Evolutionary conservation across 64 coral and sea anemone genomes (phyloP).

Genomic region (Stichodactyla mertensii): DNA sequence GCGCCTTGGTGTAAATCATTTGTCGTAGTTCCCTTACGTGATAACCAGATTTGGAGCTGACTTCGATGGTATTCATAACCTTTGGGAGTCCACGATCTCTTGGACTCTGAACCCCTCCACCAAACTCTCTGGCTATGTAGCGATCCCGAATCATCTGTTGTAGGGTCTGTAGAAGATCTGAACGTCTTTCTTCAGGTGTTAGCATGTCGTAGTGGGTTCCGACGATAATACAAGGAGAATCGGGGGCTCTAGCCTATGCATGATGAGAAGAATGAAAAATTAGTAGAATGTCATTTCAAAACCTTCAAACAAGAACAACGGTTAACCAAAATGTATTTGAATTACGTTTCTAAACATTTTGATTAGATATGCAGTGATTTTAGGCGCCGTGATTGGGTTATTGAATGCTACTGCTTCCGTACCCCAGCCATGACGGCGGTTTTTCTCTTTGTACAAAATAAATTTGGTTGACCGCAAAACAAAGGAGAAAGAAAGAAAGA

Average conservation of each 20-base stretch:
- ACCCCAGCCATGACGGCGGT: no score
- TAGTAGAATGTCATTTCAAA: neutral
- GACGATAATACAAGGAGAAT: constrained; percentile 85
- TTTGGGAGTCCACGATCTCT: constrained; percentile 88
- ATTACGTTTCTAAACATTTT: no score
- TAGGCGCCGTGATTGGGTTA: no score
- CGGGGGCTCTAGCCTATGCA: constrained; percentile 82
- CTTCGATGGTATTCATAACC: constrained; percentile 82
- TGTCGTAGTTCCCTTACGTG: constrained; percentile 76
- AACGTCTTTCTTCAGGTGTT: constrained; percentile 54
- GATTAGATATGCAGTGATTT: no score
- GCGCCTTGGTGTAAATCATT: constrained; percentile 88
- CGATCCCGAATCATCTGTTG: constrained; percentile 74
- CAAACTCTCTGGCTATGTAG: constrained; percentile 78
- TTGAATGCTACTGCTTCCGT: no score
- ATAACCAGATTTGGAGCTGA: constrained; percentile 84
- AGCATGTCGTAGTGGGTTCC: constrained; percentile 86
- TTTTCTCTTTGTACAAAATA: no score
- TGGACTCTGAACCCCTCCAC: constrained; percentile 55
- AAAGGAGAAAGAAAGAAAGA: no score
- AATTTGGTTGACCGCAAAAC: no score
- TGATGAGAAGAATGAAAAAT: neutral
- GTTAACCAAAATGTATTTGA: no score
- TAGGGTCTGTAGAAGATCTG: constrained; percentile 49
- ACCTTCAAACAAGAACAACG: no score